Conservation (phyloP, 2,888 invertebrate species). For the Microplitis manilae region DNA sequence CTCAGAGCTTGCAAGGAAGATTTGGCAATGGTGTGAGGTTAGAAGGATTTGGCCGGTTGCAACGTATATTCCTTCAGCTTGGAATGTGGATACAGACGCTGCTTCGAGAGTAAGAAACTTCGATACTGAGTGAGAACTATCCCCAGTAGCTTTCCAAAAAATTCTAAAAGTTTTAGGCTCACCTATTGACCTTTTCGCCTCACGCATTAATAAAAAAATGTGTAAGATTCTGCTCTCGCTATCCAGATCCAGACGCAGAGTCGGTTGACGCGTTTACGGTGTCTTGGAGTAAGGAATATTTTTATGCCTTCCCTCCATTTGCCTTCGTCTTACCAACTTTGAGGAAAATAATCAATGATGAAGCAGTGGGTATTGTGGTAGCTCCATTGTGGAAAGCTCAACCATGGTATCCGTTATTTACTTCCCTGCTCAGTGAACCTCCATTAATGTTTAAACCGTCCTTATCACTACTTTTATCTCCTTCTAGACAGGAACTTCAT, state of each 20-base stretch:
- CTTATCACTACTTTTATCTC: conserved; percentile 1
- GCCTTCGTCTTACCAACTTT: conserved; percentile 49
- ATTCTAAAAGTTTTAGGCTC: conserved; percentile 41
- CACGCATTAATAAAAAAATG: conserved; percentile 44
- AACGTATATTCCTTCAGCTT: conserved; percentile 21
- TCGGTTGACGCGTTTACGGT: conserved; percentile 50
- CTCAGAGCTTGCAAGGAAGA: conserved; percentile 19
- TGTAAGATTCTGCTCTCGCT: conserved; percentile 41
- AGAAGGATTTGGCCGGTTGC: conserved; percentile 23
- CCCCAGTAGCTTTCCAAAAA: not conserved
- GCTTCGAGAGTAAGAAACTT: conserved; percentile 21
- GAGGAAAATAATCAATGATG: conserved; percentile 54
- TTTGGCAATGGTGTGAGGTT: conserved; percentile 44
- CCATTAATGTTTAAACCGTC: conserved; percentile 14
- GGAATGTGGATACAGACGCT: conserved; percentile 33
- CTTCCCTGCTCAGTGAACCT: not conserved
- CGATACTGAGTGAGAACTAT: conserved; percentile 34
- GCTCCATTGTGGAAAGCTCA: conserved; percentile 54
- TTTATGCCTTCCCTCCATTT: conserved; percentile 48
- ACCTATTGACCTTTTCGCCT: conserved; percentile 46
- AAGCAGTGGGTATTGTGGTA: conserved; percentile 55
- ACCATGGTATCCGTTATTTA: conserved; percentile 41
- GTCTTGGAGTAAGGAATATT: conserved; percentile 42
- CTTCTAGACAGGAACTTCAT: conserved; percentile 27
- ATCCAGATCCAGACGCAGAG: conserved; percentile 35